phyloP scores from a whole-genome alignment of 2,797 vertebrate genomes.

The Morus bassanus region DNA sequence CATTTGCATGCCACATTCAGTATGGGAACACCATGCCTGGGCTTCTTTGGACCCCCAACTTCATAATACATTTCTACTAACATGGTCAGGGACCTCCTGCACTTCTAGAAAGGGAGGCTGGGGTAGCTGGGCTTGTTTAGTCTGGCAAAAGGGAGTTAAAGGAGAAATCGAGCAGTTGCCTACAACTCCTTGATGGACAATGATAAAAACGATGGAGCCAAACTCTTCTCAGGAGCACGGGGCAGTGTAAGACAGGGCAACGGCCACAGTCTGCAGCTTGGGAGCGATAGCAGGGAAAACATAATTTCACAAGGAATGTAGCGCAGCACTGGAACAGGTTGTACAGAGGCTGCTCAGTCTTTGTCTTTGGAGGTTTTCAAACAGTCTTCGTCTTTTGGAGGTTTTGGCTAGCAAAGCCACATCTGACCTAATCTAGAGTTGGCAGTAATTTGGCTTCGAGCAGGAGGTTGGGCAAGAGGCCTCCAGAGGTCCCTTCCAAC shows the following conservation, averaged over 20 bases:
- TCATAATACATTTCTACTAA: background rate
- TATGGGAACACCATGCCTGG: background rate
- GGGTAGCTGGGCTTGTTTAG: background rate
- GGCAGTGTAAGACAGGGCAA: background rate
- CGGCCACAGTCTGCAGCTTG: background rate
- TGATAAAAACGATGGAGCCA: background rate
- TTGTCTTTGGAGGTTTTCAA: background rate
- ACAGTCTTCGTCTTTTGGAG: background rate
- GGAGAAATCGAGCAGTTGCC: background rate
- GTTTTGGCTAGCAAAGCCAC: background rate
- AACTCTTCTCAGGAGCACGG: background rate
- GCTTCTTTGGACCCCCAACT: background rate
- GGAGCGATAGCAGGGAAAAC: background rate
- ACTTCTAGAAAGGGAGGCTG: background rate
- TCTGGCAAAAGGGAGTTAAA: background rate
- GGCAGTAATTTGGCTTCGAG: background rate
- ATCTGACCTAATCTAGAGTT: background rate
- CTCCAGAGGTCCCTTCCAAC: background rate
- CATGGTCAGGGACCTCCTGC: background rate
- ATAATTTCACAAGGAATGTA: background rate
- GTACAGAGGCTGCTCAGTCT: background rate
- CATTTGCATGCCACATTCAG: background rate
- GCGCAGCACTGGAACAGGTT: background rate
- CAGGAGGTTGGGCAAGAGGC: background rate
- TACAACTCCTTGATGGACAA: background rate